Conservation (phyloP, 2,797 vertebrate species). For the Etheostoma nigrum region DNA sequence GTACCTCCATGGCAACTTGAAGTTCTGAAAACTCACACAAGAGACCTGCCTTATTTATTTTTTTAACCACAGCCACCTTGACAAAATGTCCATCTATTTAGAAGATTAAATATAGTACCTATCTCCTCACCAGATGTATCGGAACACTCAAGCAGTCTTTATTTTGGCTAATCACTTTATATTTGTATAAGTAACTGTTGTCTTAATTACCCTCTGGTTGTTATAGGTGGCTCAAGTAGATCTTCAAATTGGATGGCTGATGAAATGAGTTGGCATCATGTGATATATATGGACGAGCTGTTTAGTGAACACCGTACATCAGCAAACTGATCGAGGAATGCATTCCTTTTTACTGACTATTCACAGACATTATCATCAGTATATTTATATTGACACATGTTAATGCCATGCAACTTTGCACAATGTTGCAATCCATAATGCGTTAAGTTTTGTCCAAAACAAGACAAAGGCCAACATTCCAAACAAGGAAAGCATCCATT, state of each 20-base stretch:
- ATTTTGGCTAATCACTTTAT: constrained; percentile 45
- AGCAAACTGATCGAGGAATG: constrained; percentile 59
- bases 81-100: constrained; percentile 36
- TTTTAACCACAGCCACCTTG: constrained; percentile 15
- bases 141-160: constrained; percentile 29
- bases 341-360: constrained; percentile 65
- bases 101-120: constrained; percentile 35
- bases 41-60: constrained; percentile 10
- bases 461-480: constrained; percentile 71
- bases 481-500: constrained; percentile 71
- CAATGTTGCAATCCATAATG: constrained; percentile 68
- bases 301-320: constrained; percentile 69
- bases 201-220: constrained; percentile 44
- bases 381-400: constrained; percentile 68
- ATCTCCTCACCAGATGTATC: constrained; percentile 27
- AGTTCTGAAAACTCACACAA: constrained; percentile 29
- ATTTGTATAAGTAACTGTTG: constrained; percentile 43
- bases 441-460: constrained; percentile 56
- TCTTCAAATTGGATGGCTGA: constrained; percentile 47
- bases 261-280: constrained; percentile 42
- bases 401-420: constrained; percentile 76
- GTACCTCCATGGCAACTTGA: constrained; percentile 41
- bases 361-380: constrained; percentile 67
- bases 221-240: constrained; percentile 49
- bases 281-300: constrained; percentile 55